Conservation (phyloP, 1,140 invertebrate species). For the Pantala flavescens region DNA sequence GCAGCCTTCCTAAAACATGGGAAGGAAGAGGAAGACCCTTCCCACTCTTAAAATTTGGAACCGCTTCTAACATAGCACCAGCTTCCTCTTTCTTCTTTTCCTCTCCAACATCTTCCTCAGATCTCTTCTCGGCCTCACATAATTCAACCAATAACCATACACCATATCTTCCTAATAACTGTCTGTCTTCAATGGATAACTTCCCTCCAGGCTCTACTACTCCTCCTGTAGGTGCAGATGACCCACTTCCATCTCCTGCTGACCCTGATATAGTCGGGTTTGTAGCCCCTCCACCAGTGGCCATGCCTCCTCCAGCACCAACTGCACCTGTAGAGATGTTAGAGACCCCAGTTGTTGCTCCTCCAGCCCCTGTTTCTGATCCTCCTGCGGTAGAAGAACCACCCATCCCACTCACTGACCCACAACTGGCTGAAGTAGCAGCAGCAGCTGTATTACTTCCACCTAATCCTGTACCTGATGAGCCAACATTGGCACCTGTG, state of each 20-base stretch:
- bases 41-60: constrained; percentile 23
- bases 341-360: not conserved
- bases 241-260: constrained; percentile 23
- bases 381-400: not conserved
- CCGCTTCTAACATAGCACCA: not conserved
- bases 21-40: constrained; percentile 45
- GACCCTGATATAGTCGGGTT: not conserved
- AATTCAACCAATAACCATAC: constrained; percentile 93
- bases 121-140: constrained; percentile 69
- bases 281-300: not conserved
- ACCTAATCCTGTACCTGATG: not conserved
- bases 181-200: constrained; percentile 54
- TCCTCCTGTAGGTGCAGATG: constrained; percentile 31
- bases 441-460: not conserved
- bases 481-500: not conserved
- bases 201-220: constrained; percentile 24
- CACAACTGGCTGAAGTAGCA: not conserved
- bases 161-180: constrained; percentile 87
- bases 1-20: constrained; percentile 79
- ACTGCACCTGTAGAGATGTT: not conserved
- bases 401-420: not conserved
- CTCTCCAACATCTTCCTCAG: not conserved
- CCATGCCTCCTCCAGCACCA: not conserved
- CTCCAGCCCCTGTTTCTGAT: not conserved
- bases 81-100: not conserved